Conservation (phyloP, 2,113 vertebrate species). For the Ammospiza nelsoni region DNA sequence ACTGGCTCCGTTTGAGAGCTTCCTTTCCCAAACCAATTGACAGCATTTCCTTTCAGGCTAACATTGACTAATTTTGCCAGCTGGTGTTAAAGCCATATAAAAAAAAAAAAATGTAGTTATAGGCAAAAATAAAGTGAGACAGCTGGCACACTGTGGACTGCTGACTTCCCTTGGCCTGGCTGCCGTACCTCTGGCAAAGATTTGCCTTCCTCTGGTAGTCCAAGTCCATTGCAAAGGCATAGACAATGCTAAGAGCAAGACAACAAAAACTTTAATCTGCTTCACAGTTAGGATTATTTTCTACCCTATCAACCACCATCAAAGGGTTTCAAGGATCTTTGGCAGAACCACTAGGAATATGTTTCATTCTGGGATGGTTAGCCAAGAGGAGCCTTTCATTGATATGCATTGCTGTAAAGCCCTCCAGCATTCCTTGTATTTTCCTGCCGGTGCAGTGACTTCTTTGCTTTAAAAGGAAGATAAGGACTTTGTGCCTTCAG, state of each 20-base stretch:
- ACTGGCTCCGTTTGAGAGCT: not conserved
- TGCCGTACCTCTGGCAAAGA: not conserved
- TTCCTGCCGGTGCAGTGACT: not conserved
- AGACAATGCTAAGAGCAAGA: not conserved
- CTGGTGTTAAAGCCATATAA: not conserved
- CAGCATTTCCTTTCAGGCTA: constrained; percentile 2
- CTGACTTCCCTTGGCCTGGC: not conserved
- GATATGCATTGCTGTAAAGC: constrained; percentile 35
- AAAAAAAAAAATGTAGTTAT: not conserved
- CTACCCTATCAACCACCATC: not conserved
- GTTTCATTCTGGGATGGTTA: not conserved
- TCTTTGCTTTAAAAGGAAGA: constrained; percentile 53
- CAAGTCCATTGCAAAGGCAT: not conserved
- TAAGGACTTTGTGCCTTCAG: constrained; percentile 44
- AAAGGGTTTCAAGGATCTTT: constrained; percentile 7
- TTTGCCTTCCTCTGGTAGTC: not conserved
- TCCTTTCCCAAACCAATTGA: not conserved
- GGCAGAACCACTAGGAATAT: not conserved
- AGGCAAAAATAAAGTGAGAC: not conserved
- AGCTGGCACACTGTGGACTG: not conserved
- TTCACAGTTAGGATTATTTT: not conserved
- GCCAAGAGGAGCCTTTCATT: constrained; percentile 43
- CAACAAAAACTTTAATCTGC: not conserved
- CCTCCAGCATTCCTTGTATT: constrained; percentile 20
- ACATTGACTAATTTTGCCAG: not conserved